Evolutionary conservation across 2,888 invertebrate species (phyloP), one percentile per base, ranked within the genome.

Genomic region (Torymus auratus): DNA sequence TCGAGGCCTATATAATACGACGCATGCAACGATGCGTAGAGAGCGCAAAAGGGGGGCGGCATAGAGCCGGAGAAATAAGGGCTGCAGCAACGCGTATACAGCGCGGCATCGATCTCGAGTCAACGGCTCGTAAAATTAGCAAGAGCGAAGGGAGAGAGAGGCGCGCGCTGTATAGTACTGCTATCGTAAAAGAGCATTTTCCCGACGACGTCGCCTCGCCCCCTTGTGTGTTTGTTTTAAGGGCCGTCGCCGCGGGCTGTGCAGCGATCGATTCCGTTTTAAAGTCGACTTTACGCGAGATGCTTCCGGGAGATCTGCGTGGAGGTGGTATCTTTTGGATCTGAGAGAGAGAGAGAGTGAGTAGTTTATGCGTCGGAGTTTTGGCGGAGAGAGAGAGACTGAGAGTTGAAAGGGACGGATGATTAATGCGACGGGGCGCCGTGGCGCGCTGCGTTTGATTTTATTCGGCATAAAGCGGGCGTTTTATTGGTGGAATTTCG

Each of bases 61-160:
- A 71, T 14, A 61, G 41, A 10, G 3, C 2, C 7, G 55, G 11
- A 5, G 41, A 41, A 41, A 41, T 41, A 41, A 41, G 41, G 41
- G 41, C 41, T 41, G 41, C 41, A 41, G 41, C 41, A 41, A 41
- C 41, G 41, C 41, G 41, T 41, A 41, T 28, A 28, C 7, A 28
- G n/a, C n/a, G 55, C 64, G 53, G 64, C 86, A 88, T 89, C 90
- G 90, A 89, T 89, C 88, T 87, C 76, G 86, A 89, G 89, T 89
- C 89, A 90, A 90, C 89, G 90, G 89, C 88, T 90, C 90, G 90
- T 89, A 89, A 90, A 90, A 90, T 90, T 90, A 89, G 88, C 85
- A 83, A 53, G 50, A 64, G 15, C 60, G 60, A 17, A 60, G 41
- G 10, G 69, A 53, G 14, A 15, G 53, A n/a, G n/a, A 14, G n/a